Conservation (phyloP, 2,888 invertebrate species). For the Dermolepida albohirtum region DNA sequence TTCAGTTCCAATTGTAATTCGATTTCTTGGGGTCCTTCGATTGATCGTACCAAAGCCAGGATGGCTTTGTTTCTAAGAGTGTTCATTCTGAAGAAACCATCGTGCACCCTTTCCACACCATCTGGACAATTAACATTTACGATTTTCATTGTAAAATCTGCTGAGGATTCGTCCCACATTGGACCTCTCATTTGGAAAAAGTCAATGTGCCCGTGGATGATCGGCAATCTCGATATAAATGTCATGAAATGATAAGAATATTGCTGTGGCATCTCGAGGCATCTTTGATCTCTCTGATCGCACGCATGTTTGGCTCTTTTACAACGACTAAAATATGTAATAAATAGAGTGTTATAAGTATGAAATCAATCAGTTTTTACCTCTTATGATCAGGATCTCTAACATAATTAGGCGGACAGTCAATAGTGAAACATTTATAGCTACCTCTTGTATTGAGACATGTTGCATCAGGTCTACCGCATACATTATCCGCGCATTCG, state of each 20-base stretch:
- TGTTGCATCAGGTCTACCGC: slow-evolving; percentile 74
- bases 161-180: slow-evolving; percentile 74
- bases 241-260: slow-evolving; percentile 95
- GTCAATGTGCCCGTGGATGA: slow-evolving; percentile 73
- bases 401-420: slow-evolving; percentile 87
- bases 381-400: slow-evolving; percentile 83
- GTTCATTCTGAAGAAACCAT: slow-evolving; percentile 63
- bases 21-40: slow-evolving; percentile 92
- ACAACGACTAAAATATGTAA: slow-evolving; percentile 77
- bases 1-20: slow-evolving; percentile 90
- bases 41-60: slow-evolving; percentile 77
- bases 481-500: slow-evolving; percentile 72
- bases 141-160: slow-evolving; percentile 81
- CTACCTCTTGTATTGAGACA: slow-evolving; percentile 93
- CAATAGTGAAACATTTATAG: slow-evolving; percentile 86
- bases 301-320: slow-evolving; percentile 78
- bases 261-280: slow-evolving; percentile 84
- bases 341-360: slow-evolving; percentile 29
- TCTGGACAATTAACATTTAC: slow-evolving; percentile 75
- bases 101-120: slow-evolving; percentile 63
- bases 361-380: slow-evolving; percentile 66
- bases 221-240: slow-evolving; percentile 84
- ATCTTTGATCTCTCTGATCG: slow-evolving; percentile 77
- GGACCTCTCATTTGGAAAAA: slow-evolving; percentile 92
- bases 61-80: slow-evolving; percentile 73